Percentiles rank a stretch among this genome's conserved stretches.
Conservation (phyloP, 2,888 invertebrate genomes). For the Strigamia crassipes region DNA sequence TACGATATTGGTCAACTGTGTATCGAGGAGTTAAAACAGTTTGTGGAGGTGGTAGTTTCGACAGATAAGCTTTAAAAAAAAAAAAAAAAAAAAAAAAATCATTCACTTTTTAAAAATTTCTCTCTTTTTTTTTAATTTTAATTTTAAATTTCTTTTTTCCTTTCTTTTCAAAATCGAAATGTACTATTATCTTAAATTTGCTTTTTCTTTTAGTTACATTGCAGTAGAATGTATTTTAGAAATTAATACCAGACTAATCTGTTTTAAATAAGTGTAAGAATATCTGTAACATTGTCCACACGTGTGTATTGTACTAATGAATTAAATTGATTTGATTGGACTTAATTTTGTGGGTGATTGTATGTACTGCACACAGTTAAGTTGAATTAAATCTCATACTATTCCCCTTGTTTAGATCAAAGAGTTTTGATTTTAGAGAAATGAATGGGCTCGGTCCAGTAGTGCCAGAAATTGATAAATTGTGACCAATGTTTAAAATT, state of each 20-base stretch:
- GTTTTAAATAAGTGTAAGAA: slow-evolving; percentile 1
- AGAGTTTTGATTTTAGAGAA: too few species aligned
- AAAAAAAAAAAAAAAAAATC: background rate
- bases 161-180: background rate
- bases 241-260: background rate
- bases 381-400: too few species aligned
- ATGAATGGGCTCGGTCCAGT: too few species aligned
- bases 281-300: background rate
- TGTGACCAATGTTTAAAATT: too few species aligned
- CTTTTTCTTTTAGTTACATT: background rate
- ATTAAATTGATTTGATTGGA: background rate
- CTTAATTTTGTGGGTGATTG: background rate
- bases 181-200: background rate
- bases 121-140: background rate
- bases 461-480: too few species aligned
- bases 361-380: background rate
- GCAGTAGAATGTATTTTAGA: background rate
- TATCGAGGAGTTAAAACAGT: slow-evolving; percentile 44
- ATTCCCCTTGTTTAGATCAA: too few species aligned
- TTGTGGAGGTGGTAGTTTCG: slow-evolving; percentile 28
- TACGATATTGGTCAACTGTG: slow-evolving; percentile 44
- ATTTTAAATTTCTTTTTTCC: background rate
- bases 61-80: background rate
- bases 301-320: background rate
- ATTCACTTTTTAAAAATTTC: background rate